Evolutionary conservation across 2,888 invertebrate genomes (phyloP), one percentile per base, ranked within the genome.

Genomic region (Panzeria rudis): DNA sequence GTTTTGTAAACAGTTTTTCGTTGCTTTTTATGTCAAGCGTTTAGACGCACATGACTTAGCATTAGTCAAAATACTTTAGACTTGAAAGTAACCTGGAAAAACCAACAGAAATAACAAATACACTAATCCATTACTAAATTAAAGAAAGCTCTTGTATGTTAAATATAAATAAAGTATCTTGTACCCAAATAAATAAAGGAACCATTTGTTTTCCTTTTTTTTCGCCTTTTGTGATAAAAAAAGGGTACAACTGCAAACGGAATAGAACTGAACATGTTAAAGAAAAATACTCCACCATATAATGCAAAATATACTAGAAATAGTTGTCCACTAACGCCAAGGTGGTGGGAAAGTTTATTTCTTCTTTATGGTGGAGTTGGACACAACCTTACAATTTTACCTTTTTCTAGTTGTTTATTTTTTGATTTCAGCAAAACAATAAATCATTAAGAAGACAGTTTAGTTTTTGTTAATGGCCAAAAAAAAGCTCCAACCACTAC

Each of bases 81-180:
- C 50, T 44, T 44, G 47, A 0, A 15, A 41, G 11, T 11, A 69
- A 35, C 47, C 41, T 35, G 29, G n/a, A 41, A n/a, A 38, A 20
- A 56, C 62, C 17, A 71, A 59, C 17, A 71, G 35, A 44, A 61
- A 15, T 62, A 29, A 59, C 56, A 59, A 82, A 56, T 64, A 85
- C 50, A 84, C 90, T 91, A 91, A 91, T 91, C 90, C 91, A 91
- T 91, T 91, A 91, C 91, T 90, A 91, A 91, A 91, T 91, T 91
- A 91, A 91, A 91, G 91, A 90, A 89, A 86, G 86, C 88, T 88
- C 73, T 15, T 17, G 17, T 17, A 41, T 29, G 38, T 56, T 29
- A 8, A 88, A 89, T 88, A 89, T 87, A 89, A 89, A 88, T 89
- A 88, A 73, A 73, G 29, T 64, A 44, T 11, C 71, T 32, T 64